Percentiles rank a stretch among this genome's conserved stretches.
Evolutionary conservation across 2,888 invertebrate genomes (phyloP).

Genomic region (Lobophora halterata): DNA sequence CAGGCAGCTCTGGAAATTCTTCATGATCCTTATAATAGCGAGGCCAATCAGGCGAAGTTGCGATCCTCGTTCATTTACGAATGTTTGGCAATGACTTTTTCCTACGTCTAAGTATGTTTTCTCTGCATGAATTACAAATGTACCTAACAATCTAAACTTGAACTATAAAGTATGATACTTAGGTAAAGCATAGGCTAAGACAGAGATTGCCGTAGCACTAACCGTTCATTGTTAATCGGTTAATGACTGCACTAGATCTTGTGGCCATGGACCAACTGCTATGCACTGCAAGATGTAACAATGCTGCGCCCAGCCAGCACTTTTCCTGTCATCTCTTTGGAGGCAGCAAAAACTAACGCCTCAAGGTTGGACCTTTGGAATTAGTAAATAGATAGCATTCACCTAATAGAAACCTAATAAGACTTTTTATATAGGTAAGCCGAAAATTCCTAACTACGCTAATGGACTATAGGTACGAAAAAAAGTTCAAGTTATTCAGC

Average conservation of each 20-base stretch:
- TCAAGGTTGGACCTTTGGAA: slow-evolving; percentile 16
- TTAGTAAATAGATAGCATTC: slow-evolving; percentile 1
- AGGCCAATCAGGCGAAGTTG: too few species aligned
- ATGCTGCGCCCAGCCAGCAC: slow-evolving; percentile 20
- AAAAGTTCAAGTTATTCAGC: too few species aligned
- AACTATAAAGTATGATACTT: not conserved
- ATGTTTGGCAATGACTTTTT: too few species aligned
- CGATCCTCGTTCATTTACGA: too few species aligned
- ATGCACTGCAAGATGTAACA: slow-evolving; percentile 22
- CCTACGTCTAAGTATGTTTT: too few species aligned
- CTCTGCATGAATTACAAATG: too few species aligned
- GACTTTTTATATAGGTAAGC: too few species aligned
- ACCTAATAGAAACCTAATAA: not conserved
- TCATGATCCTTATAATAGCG: too few species aligned
- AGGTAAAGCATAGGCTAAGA: not conserved
- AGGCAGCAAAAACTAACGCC: slow-evolving; percentile 7
- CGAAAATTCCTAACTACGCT: too few species aligned
- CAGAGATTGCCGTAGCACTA: not conserved
- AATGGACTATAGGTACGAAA: too few species aligned
- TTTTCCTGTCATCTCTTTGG: slow-evolving; percentile 22
- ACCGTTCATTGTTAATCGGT: slow-evolving; percentile 32
- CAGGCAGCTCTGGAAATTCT: too few species aligned
- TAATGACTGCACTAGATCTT: slow-evolving; percentile 38
- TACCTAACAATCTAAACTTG: too few species aligned
- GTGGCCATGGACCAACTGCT: slow-evolving; percentile 41